Conservation (phyloP, 1,140 invertebrate genomes). For the Leptinotarsa texana region DNA sequence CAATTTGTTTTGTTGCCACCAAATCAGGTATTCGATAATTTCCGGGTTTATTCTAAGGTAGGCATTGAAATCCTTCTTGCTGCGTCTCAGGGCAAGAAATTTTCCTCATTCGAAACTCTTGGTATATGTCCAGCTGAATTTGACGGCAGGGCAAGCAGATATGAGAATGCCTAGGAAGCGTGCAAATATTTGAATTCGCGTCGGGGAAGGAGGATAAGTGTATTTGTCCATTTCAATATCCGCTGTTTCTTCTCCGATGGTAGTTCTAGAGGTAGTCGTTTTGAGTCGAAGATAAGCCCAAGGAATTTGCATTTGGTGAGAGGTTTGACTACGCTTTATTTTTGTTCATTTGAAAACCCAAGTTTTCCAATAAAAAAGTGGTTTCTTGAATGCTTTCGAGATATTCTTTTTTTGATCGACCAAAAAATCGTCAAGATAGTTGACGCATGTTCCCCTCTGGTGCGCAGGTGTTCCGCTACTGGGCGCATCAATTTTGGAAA, state of each 20-base stretch:
- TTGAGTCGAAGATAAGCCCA: constrained; percentile 28
- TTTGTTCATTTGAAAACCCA: too few species aligned
- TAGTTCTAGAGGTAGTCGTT: constrained; percentile 7
- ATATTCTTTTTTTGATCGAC: too few species aligned
- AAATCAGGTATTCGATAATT: constrained; percentile 5
- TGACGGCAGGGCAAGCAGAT: neutral
- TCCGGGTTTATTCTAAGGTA: constrained; percentile 6
- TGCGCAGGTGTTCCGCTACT: too few species aligned
- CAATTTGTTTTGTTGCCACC: constrained; percentile 27
- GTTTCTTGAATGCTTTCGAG: too few species aligned
- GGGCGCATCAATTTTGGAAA: too few species aligned
- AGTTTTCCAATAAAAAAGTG: too few species aligned
- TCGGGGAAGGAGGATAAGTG: neutral
- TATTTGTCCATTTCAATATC: neutral
- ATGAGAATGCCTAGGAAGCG: neutral
- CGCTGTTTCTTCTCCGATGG: constrained; percentile 25
- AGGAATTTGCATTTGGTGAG: constrained; percentile 20
- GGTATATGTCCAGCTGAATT: constrained; percentile 21
- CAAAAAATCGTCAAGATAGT: too few species aligned
- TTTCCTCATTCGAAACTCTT: constrained; percentile 20
- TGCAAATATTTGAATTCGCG: neutral
- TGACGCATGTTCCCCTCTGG: too few species aligned
- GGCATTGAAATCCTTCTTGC: neutral
- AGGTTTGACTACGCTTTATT: too few species aligned
- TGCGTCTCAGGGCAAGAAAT: neutral